Percentiles rank a stretch among this genome's conserved stretches.
These are phyloP conservation scores for Drosophila prosaltans DNA, from an alignment of 1,140 invertebrate species.

Conservation along the genomic window DNA sequence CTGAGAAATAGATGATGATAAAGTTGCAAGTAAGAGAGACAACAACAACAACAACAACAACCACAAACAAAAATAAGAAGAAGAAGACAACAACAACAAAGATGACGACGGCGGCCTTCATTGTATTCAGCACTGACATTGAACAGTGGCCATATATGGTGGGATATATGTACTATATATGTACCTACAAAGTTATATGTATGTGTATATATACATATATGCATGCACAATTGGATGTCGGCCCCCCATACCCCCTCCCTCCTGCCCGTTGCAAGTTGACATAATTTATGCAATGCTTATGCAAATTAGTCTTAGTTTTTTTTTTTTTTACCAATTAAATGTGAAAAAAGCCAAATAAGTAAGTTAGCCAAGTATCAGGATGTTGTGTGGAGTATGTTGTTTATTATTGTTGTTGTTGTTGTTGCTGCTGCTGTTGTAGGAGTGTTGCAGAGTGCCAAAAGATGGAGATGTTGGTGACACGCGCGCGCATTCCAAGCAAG, in stretches of 20 bases:
- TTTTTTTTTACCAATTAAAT: slow-evolving; percentile 56
- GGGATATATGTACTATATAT: too few species aligned
- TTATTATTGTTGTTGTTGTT: slow-evolving; percentile 7
- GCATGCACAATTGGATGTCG: slow-evolving; percentile 2
- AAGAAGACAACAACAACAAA: not conserved
- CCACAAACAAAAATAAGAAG: not conserved
- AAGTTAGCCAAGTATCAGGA: slow-evolving; percentile 19
- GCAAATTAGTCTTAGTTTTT: slow-evolving; percentile 33
- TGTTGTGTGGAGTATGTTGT: slow-evolving; percentile 31
- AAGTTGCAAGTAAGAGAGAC: slow-evolving; percentile 51
- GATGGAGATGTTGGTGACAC: slow-evolving; percentile 60
- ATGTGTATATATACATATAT: slow-evolving; percentile 22
- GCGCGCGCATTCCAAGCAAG: slow-evolving; percentile 62
- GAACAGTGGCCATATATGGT: slow-evolving; percentile 57
- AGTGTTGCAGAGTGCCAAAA: not conserved
- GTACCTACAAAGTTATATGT: not conserved
- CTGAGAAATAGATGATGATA: slow-evolving; percentile 42
- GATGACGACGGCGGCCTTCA: slow-evolving; percentile 8
- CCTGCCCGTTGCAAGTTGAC: slow-evolving; percentile 29
- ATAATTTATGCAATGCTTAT: slow-evolving; percentile 47
- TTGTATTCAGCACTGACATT: slow-evolving; percentile 65
- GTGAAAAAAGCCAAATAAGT: slow-evolving; percentile 66
- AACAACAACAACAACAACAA: slow-evolving; percentile 50
- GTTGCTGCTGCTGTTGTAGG: slow-evolving; percentile 21
- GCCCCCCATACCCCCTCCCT: too few species aligned